A percentile compares a stretch with the other conserved stretches of the same genome.
phyloP scores from a whole-genome alignment of 2,888 invertebrate species.

The Argyresthia goedartella region DNA sequence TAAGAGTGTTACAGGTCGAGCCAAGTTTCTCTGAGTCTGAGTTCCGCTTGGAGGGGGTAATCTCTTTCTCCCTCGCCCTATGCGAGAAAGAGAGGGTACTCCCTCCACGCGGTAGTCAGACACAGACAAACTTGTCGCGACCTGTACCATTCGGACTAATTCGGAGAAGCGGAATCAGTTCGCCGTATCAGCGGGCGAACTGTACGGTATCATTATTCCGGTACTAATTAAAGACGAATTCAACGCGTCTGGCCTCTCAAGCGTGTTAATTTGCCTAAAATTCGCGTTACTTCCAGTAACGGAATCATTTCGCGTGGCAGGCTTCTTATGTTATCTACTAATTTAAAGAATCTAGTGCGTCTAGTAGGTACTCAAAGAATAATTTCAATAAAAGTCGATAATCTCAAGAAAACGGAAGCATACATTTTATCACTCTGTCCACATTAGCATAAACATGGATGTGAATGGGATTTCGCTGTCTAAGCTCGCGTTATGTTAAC shows the following conservation, averaged over 20 bases:
- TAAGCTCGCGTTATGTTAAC: conserved; percentile 37
- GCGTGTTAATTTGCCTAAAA: conserved; percentile 48
- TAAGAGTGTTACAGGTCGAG: no score
- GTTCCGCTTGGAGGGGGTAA: no score
- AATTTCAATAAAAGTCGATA: no score
- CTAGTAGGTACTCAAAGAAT: no score
- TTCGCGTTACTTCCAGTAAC: conserved; percentile 38
- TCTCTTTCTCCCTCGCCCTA: no score
- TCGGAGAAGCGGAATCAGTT: conserved; percentile 43
- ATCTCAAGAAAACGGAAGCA: conserved; percentile 17
- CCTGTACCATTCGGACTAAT: no score
- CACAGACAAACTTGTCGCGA: no score
- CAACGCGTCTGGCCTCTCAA: conserved; percentile 27
- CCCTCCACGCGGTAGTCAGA: no score
- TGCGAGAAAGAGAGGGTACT: no score
- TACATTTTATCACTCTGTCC: conserved; percentile 12
- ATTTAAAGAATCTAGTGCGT: no score
- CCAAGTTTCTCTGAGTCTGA: no score
- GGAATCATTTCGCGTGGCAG: conserved; percentile 18
- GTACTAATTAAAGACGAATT: conserved; percentile 56
- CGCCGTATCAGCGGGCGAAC: conserved; percentile 31
- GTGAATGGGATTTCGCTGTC: conserved; percentile 19
- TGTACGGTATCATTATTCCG: conserved; percentile 50
- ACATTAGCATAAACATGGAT: not conserved
- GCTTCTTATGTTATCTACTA: no score